These are phyloP conservation scores for Bolinopsis microptera DNA, from an alignment of 37 sponge, comb jelly and placozoan species.

Conservation along the genomic window DNA sequence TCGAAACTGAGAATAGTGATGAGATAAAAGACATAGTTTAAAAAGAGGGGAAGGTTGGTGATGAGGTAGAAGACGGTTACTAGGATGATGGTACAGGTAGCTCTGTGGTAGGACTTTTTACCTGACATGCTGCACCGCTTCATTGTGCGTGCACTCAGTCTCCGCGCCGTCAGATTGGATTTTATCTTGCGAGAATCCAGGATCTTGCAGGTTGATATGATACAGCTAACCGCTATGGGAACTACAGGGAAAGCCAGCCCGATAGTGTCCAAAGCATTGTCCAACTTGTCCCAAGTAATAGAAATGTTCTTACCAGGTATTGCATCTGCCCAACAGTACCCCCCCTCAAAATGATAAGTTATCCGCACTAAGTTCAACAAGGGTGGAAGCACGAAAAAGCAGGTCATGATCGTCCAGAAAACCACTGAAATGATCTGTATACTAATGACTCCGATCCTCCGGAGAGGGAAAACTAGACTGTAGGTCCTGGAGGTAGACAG, in stretches of 20 bases:
- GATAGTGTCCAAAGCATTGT: background rate
- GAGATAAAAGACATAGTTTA: background rate
- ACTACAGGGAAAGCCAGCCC: background rate
- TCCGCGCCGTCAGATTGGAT: background rate
- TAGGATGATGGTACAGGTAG: background rate
- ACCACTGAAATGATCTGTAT: background rate
- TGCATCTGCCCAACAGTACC: background rate
- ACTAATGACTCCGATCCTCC: background rate
- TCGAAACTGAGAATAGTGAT: background rate
- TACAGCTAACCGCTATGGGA: conserved; percentile 11
- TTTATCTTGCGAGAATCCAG: background rate
- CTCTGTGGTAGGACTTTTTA: background rate
- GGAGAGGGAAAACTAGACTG: background rate
- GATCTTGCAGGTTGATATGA: background rate
- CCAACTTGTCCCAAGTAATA: background rate
- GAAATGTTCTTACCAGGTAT: background rate
- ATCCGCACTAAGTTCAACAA: background rate
- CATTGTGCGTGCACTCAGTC: background rate
- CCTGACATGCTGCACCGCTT: background rate
- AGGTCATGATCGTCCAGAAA: background rate
- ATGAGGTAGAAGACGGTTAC: conserved; percentile 3
- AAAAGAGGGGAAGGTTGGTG: background rate
- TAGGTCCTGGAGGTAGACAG: background rate
- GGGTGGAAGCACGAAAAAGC: background rate
- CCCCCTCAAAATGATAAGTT: background rate